phyloP scores from a whole-genome alignment of 2,888 invertebrate genomes.

The Nomada fucata region DNA sequence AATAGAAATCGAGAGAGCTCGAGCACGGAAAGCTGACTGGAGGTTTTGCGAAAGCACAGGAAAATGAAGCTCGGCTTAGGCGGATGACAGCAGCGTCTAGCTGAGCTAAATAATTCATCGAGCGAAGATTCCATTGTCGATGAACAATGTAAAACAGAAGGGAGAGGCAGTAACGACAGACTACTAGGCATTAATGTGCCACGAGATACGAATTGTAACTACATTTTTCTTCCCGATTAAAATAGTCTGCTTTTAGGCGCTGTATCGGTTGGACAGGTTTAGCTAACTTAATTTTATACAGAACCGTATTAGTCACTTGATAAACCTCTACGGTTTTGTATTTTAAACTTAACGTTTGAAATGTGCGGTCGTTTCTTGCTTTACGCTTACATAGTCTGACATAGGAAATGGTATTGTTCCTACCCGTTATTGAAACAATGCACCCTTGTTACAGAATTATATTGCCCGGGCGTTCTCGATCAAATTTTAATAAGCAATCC shows the following conservation, averaged over 20 bases:
- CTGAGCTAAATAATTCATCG: slow-evolving; percentile 44
- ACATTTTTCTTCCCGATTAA: not conserved
- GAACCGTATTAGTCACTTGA: too few species aligned
- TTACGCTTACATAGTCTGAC: not conserved
- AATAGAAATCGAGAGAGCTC: slow-evolving; percentile 36
- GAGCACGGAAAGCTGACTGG: slow-evolving; percentile 37
- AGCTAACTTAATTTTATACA: too few species aligned
- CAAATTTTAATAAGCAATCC: too few species aligned
- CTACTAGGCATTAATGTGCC: not conserved
- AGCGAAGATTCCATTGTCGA: slow-evolving; percentile 42
- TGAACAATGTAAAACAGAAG: slow-evolving; percentile 19
- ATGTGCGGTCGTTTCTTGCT: not conserved
- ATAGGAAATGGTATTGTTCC: too few species aligned
- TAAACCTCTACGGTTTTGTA: too few species aligned
- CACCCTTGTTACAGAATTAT: too few species aligned
- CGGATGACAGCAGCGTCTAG: not conserved
- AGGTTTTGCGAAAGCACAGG: slow-evolving; percentile 35
- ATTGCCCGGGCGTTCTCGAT: too few species aligned
- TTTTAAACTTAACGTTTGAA: too few species aligned
- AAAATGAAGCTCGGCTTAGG: slow-evolving; percentile 36
- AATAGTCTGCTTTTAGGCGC: not conserved
- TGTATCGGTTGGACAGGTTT: not conserved
- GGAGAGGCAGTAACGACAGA: not conserved
- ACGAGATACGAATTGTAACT: not conserved
- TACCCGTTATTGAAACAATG: too few species aligned